A percentile compares a stretch with the other conserved stretches of the same genome.
Conservation (phyloP, 2,113 vertebrate genomes). For the Orycteropus afer region DNA sequence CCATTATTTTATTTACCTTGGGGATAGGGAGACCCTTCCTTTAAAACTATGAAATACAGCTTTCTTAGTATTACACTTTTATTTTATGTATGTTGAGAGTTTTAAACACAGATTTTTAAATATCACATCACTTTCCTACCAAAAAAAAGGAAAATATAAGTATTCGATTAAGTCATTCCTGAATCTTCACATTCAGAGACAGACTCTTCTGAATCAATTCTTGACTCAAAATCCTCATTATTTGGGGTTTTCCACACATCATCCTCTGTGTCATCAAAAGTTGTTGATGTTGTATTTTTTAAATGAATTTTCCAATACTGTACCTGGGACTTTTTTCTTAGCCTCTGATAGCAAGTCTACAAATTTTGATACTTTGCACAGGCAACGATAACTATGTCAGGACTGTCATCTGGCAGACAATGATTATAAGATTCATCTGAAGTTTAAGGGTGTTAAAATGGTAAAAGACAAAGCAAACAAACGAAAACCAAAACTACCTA, state of each 20-base stretch:
- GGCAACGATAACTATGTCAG: neutral
- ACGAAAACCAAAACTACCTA: neutral
- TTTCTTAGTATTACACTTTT: neutral
- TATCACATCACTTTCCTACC: neutral
- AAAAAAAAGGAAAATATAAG: neutral
- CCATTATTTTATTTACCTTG: neutral
- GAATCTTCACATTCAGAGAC: neutral
- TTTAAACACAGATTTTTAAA: neutral
- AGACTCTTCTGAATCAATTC: neutral
- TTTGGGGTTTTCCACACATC: neutral
- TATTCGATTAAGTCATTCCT: neutral
- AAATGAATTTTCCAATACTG: neutral
- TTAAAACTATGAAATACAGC: neutral
- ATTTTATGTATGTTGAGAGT: neutral
- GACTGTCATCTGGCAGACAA: neutral
- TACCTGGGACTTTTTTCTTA: neutral
- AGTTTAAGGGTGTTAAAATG: slow-evolving; percentile 34
- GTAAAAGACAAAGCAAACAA: neutral
- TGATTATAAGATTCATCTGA: neutral
- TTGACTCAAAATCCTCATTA: neutral
- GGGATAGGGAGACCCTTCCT: neutral
- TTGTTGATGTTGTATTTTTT: neutral
- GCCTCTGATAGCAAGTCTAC: neutral
- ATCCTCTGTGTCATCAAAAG: neutral
- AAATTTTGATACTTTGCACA: neutral